Base-by-base conservation (phyloP, 1,140 invertebrate genomes). In the Araneus ventricosus region DNA sequence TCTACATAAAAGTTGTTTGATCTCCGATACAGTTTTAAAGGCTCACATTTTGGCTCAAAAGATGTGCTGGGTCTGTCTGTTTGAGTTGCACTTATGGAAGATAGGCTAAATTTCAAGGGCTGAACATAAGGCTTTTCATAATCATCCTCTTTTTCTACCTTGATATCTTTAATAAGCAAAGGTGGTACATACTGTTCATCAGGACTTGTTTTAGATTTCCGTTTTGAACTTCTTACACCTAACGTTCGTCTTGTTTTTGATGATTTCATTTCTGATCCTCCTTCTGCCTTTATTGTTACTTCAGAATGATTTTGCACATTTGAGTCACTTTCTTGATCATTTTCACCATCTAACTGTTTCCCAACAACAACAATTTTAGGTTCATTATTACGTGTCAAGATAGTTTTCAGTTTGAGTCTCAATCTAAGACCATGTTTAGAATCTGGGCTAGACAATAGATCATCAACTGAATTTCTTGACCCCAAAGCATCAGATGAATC, bases 351-450 rank as follows among this genome's bases (percentile, higher is more conserved):
- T 63, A 91, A 30, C n/a, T 91, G 27, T 41, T 84, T 91, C 5
- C 30, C 80, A 17, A 91, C 79, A 52, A 91, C 61, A 30, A 91
- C 90, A n/a, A 91, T 45, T 61, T 61, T 52, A 7, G 79, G 22
- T 63, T 91, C 79, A 39, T 91, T 91, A 59, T 41, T 91, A n/a
- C 90, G 22, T n/a, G 90, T 91, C 22, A 14, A 17, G n/a, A 91
- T 84, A n/a, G 45, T 84, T 70, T 85, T 82, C 20, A 91, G 4
- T 67, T 61, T 63, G 30, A 91, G 27, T 41, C 41, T 91, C 80
- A 91, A 41, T 84, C 63, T 91, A n/a, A 84, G 39, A 45, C 57
- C 41, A 30, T 67, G 63, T 67, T n/a, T 34, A n/a, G 27, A 45
- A 27, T 52, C 39, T 27, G n/a, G 41, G 37, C 41, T 8, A 27